A percentile compares a stretch with the other conserved stretches of the same genome.
Conservation (phyloP, 1,140 invertebrate species). For the Ostrea denselamellosa region DNA sequence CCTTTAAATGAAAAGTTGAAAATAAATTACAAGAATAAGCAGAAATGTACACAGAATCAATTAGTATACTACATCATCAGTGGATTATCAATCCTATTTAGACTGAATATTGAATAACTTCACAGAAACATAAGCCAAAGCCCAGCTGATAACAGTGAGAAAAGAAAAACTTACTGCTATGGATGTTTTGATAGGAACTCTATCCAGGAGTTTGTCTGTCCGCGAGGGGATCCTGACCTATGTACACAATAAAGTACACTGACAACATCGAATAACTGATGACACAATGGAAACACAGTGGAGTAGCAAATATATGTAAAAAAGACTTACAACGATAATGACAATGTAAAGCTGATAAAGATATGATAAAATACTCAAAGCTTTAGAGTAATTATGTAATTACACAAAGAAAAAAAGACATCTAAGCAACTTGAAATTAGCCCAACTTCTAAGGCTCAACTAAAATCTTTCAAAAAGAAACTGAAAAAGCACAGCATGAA, state of each 20-base stretch:
- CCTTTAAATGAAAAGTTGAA: too few relatives aligned
- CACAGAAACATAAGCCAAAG: background rate
- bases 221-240: constrained; percentile 76
- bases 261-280: constrained; percentile 48
- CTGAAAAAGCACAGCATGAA: background rate
- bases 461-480: background rate
- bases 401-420: background rate
- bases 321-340: background rate
- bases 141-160: background rate
- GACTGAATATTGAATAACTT: background rate
- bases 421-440: background rate
- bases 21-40: too few relatives aligned
- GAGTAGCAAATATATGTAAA: background rate
- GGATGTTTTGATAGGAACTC: constrained; percentile 58
- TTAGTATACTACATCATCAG: background rate
- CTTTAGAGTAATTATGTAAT: too few relatives aligned
- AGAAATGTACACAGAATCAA: too few relatives aligned
- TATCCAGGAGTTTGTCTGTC: constrained; percentile 74
- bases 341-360: background rate
- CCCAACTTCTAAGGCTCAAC: background rate
- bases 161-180: constrained; percentile 63
- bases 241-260: constrained; percentile 45
- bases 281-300: constrained; percentile 41
- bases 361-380: background rate
- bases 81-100: background rate